Evolutionary conservation across 2,888 invertebrate genomes (phyloP), one percentile per base, ranked within the genome.

Genomic region (Dynastes grantii): DNA sequence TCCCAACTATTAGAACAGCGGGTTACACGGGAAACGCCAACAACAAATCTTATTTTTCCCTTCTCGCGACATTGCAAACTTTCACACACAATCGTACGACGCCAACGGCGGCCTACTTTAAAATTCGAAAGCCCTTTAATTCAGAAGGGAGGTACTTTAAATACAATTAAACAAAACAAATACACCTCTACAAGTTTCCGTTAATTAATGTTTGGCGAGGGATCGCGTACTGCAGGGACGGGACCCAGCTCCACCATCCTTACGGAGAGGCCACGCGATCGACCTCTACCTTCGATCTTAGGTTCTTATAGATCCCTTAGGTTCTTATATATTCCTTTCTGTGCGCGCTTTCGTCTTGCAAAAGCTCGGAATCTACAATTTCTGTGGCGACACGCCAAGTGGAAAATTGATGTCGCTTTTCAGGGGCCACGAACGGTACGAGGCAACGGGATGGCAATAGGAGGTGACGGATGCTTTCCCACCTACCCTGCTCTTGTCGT

Each of bases 141-240:
- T 73, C 58, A 45, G 16, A 53, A 40, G 40, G 58, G 37, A 58
- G 73, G 58, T 73, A 73, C 73, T 61, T 58, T 73, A 73, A 73
- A 73, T 40, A 73, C 40, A 73, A 73, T 73, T 73, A 73, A 73
- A 73, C 73, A 73, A 73, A 73, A 73, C 73, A 73, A 73, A 73
- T 73, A 58, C 40, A 61, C 61, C 73, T 73, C 73, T 53, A 73
- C 73, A 58, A 73, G 58, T 73, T 73, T 73, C 73, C 40, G 73
- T 73, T 73, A 73, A 73, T 73, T 73, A 73, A 73, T 73, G 73
- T 73, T 73, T 58, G 22, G 58, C 4, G 22, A 37, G 55, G 11
- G 37, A 40, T 5, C 22, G 32, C 40, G n/a, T 5, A 4, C 22
- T 58, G 16, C 22, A 22, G 22, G 55, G 22, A 5, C 8, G 11